Percentiles rank a stretch among this genome's conserved stretches.
Conservation (phyloP, 2,888 invertebrate species). For the Aphelenchoides bicaudatus region DNA sequence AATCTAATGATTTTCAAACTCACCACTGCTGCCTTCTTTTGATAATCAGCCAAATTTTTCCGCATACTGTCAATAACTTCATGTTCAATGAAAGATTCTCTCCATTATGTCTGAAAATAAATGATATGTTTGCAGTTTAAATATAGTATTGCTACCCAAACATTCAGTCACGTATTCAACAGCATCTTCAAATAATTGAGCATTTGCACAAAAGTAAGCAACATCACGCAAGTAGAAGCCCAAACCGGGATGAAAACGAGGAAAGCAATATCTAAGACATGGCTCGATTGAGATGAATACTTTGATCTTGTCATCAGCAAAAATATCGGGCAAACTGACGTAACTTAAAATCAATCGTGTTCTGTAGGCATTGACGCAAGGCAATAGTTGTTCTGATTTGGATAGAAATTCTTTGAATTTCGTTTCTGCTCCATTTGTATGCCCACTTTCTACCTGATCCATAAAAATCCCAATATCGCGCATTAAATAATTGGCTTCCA, state of each 20-base stretch:
- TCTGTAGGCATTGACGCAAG: constrained; percentile 5
- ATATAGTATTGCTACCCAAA: too few relatives aligned
- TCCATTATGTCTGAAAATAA: constrained; percentile 13
- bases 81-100: constrained; percentile 10
- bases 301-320: constrained; percentile 11
- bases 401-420: constrained; percentile 1
- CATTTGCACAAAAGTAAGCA: constrained; percentile 33
- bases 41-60: neutral
- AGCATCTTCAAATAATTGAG: neutral
- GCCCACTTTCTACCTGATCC: constrained; percentile 4
- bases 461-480: constrained; percentile 11
- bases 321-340: neutral
- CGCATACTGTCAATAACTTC: neutral
- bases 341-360: constrained; percentile 17
- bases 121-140: too few relatives aligned
- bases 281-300: constrained; percentile 39
- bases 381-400: neutral
- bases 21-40: neutral
- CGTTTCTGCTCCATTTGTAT: neutral
- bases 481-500: constrained; percentile 17
- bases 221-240: constrained; percentile 50
- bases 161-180: neutral
- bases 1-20: neutral
- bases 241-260: constrained; percentile 52
- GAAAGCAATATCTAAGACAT: constrained; percentile 50